These are phyloP conservation scores for Ochropleura plecta DNA, from an alignment of 2,888 invertebrate genomes.

Conservation along the genomic window DNA sequence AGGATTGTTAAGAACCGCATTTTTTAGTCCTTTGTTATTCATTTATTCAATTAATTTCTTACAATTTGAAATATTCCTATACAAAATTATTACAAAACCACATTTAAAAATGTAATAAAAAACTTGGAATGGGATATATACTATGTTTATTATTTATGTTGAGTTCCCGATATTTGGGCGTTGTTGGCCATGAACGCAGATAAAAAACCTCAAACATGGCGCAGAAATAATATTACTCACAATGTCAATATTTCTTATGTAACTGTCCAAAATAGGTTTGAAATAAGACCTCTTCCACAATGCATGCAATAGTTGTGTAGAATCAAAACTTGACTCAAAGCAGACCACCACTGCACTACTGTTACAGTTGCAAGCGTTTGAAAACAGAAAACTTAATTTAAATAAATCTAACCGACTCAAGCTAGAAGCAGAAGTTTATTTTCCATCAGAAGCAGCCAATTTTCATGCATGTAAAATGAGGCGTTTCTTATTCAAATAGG, in stretches of 20 bases:
- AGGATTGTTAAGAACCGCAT: not conserved
- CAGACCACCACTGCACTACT: not conserved
- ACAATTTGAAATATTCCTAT: no score
- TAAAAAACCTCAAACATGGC: no score
- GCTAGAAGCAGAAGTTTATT: not conserved
- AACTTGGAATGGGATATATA: no score
- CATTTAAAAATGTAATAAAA: no score
- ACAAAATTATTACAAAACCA: no score
- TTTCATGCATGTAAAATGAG: constrained; percentile 6
- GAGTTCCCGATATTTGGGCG: no score
- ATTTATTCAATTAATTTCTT: no score
- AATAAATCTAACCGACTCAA: constrained; percentile 14
- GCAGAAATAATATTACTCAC: no score
- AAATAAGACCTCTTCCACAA: not conserved
- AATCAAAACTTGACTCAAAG: not conserved
- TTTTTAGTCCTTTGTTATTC: not conserved
- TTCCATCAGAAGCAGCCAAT: not conserved
- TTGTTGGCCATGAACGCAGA: no score
- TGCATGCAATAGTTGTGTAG: not conserved
- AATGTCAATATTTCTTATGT: no score
- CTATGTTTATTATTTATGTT: no score
- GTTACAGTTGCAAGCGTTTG: not conserved
- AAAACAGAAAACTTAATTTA: constrained; percentile 4
- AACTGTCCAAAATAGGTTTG: not conserved
- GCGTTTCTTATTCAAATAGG: constrained; percentile 4